Conservation (phyloP, 2,113 vertebrate species). For the Pandion haliaetus region DNA sequence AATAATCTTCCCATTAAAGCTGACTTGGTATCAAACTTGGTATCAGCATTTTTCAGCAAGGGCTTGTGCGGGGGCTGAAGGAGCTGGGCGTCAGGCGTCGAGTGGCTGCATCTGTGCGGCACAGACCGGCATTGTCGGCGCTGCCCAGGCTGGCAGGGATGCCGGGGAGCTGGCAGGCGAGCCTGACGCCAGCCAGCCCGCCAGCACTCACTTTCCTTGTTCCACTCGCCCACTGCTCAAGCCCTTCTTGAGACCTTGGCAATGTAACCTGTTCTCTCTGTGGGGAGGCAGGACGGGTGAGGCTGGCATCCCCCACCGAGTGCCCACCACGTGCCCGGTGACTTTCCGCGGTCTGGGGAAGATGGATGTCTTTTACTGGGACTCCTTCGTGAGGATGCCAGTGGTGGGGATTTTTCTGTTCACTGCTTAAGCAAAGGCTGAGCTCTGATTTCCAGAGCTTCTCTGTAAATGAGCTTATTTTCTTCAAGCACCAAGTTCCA, state of each 20-base stretch:
- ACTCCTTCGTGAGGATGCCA: neutral
- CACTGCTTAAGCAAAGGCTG: neutral
- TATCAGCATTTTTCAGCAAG: neutral
- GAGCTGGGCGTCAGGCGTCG: neutral
- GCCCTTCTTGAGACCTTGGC: neutral
- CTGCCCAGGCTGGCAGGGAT: neutral
- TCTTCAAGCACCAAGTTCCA: neutral
- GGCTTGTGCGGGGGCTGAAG: neutral
- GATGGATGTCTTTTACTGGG: neutral
- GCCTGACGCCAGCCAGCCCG: neutral
- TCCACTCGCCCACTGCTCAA: neutral
- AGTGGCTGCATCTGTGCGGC: slow-evolving; percentile 19
- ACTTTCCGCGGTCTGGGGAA: neutral
- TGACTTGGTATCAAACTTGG: neutral
- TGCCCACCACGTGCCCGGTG: fast-evolving
- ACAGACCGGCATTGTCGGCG: neutral
- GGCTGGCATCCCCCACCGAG: neutral
- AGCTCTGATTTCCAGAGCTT: neutral
- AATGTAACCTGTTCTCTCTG: too few species aligned
- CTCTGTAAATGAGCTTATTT: neutral
- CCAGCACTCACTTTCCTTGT: neutral
- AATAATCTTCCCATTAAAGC: slow-evolving; percentile 7
- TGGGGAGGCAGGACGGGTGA: too few species aligned
- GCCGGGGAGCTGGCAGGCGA: neutral
- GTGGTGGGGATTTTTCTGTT: neutral